Evolutionary conservation across 2,888 invertebrate species (phyloP).

Genomic region (Amphipyra tragopoginis): DNA sequence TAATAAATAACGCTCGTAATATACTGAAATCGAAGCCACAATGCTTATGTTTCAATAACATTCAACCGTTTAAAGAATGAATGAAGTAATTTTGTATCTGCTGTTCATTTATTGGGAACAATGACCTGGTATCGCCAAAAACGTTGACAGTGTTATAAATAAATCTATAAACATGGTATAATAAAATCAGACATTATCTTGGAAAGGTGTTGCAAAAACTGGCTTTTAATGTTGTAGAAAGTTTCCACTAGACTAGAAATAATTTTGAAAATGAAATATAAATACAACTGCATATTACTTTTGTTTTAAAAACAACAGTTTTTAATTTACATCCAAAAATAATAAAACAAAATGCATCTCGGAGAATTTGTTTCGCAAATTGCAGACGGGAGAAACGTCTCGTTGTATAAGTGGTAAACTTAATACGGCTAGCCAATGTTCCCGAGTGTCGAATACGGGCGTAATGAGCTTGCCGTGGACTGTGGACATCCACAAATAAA

Average conservation of each 20-base stretch:
- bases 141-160: conserved; percentile 2
- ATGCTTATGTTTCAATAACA: conserved; percentile 35
- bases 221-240: conserved; percentile 17
- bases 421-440: conserved; percentile 27
- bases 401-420: conserved; percentile 13
- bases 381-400: conserved; percentile 13
- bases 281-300: conserved; percentile 5
- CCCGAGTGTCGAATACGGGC: conserved; percentile 31
- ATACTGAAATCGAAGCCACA: conserved; percentile 29
- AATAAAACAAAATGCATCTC: conserved; percentile 16
- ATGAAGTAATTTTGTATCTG: conserved; percentile 29
- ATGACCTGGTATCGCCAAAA: conserved; percentile 16
- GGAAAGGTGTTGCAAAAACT: conserved; percentile 5
- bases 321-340: conserved; percentile 16
- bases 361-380: conserved; percentile 29
- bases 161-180: conserved; percentile 1
- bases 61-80: conserved; percentile 30
- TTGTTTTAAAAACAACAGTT: conserved; percentile 10
- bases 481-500: conserved; percentile 68
- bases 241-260: conserved; percentile 11
- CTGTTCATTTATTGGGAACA: conserved; percentile 30
- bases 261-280: conserved; percentile 6
- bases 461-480: conserved; percentile 59
- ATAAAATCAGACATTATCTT: conserved; percentile 3
- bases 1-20: conserved; percentile 33